Conservation (phyloP, 2,797 vertebrate species). For the Thaleichthys pacificus region DNA sequence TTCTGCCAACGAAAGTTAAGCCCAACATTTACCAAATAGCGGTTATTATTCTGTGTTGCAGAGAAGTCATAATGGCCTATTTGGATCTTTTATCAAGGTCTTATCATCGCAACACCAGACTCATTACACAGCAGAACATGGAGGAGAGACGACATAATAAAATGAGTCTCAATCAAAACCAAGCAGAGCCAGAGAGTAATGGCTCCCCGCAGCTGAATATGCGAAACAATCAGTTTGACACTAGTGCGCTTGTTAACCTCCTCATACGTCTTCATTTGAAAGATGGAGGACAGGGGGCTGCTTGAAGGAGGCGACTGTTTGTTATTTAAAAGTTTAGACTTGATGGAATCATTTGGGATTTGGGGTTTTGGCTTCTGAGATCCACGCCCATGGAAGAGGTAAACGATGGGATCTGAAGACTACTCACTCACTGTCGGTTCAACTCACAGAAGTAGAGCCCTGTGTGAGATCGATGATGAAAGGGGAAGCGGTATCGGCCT, state of each 20-base stretch:
- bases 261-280: slow-evolving; percentile 57
- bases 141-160: slow-evolving; percentile 76
- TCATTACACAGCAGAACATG: slow-evolving; percentile 70
- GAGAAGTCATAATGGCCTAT: slow-evolving; percentile 76
- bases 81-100: slow-evolving; percentile 78
- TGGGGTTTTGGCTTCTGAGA: background rate
- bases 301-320: background rate
- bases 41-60: slow-evolving; percentile 65
- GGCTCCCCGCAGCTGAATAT: slow-evolving; percentile 70
- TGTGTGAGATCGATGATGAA: too few relatives aligned
- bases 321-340: background rate
- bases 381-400: background rate
- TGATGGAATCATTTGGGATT: background rate
- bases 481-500: too few relatives aligned
- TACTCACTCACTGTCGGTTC: background rate
- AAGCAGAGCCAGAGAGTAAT: slow-evolving; percentile 75
- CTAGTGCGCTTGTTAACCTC: slow-evolving; percentile 69
- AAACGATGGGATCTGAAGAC: background rate
- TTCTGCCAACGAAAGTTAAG: slow-evolving; percentile 31
- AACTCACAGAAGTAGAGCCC: too few relatives aligned
- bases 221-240: slow-evolving; percentile 68
- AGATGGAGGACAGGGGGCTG: slow-evolving; percentile 48
- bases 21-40: slow-evolving; percentile 39
- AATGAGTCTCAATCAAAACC: slow-evolving; percentile 79
- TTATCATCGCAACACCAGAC: slow-evolving; percentile 78